phyloP scores from a whole-genome alignment of 2,113 vertebrate species.

The Tautogolabrus adspersus region DNA sequence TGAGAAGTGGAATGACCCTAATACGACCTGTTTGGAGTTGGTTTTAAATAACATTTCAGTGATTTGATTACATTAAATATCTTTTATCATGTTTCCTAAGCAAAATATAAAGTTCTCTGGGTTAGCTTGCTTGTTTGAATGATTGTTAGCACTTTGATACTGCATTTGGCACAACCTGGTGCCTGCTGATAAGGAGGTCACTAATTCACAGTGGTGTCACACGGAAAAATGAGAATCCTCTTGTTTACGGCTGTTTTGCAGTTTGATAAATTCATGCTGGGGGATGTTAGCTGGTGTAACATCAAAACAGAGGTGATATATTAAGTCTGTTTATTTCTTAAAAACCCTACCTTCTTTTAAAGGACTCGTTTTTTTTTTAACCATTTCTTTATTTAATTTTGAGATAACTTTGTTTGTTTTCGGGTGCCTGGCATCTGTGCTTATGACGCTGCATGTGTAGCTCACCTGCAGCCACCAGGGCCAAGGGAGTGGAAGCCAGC shows the following conservation, averaged over 20 bases:
- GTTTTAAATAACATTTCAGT: background rate
- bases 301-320: constrained; percentile 21
- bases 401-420: background rate
- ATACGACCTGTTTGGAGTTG: background rate
- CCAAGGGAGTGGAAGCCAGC: constrained; percentile 92
- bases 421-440: background rate
- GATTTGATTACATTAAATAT: background rate
- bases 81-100: constrained; percentile 5
- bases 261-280: constrained; percentile 42
- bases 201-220: constrained; percentile 55
- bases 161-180: constrained; percentile 30
- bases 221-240: constrained; percentile 31
- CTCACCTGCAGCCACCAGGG: constrained; percentile 93
- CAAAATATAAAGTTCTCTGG: background rate
- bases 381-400: background rate
- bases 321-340: background rate
- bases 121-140: background rate
- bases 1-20: background rate
- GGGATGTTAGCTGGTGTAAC: constrained; percentile 6
- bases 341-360: background rate
- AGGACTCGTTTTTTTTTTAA: background rate
- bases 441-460: background rate
- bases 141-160: constrained; percentile 16
- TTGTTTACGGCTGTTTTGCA: constrained; percentile 45
- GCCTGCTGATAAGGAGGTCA: constrained; percentile 42